Evolutionary conservation across 2,797 vertebrate species (phyloP), one percentile per base, ranked within the genome.

Genomic region (Emydoidea blandingii): DNA sequence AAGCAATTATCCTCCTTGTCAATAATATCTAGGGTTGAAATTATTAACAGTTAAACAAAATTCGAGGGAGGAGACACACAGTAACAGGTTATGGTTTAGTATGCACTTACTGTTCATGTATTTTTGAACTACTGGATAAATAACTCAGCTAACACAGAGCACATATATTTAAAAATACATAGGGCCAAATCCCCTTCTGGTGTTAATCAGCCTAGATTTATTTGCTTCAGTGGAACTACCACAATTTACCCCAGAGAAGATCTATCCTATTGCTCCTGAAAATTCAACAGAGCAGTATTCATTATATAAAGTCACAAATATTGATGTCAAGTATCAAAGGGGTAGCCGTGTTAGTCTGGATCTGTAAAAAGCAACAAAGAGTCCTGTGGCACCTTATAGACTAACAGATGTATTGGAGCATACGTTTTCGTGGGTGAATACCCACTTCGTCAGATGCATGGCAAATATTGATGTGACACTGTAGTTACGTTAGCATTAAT

Each of bases 91-190:
- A 90, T 74, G 81, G 16, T 34, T 92, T 86, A 87, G 72, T 88
- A 84, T 59, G 82, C 89, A 81, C 59, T 96, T 94, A 95, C n/a
- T 91, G 6, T 76, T 96, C n/a, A 29, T 95, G 84, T 95, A 68
- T 96, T 52, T 88, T 92, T 0, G 0, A 92, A 83, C 90, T 97
- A 96, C 94, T 91, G 96, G 90, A 88, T 95, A 94, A 93, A 96
- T 96, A 88, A 91, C 87, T 97, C 95, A 90, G 62, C 49, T 89
- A 92, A 95, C 96, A 93, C 89, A 81, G 1, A 0, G 83, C 79
- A 86, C 56, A 91, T 15, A 47, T 47, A 12, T 74, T 76, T 76
- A 76, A 27, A 76, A 27, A 76, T 76, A 27, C 72, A 76, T 47
- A 14, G 88, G 29, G 56, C 49, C 56, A 88, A 83, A 90, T 85